phyloP scores from a whole-genome alignment of 2,113 vertebrate genomes.

The Elgaria multicarinata region DNA sequence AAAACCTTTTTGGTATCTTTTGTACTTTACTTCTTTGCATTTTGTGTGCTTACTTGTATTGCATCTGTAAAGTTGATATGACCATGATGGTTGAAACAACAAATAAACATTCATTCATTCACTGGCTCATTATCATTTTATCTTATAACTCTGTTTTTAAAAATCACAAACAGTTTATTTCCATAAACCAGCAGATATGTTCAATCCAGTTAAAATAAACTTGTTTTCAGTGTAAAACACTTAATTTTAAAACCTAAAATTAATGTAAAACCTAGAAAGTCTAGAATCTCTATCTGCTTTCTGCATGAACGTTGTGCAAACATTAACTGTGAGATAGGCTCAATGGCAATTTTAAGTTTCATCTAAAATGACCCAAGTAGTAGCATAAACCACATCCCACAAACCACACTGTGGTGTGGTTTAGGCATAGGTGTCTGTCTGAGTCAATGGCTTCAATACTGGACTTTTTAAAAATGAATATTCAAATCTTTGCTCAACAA shows the following conservation, averaged over 20 bases:
- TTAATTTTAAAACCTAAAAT: too few relatives aligned
- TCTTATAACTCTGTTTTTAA: neutral
- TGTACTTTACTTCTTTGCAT: too few relatives aligned
- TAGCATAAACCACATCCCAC: neutral
- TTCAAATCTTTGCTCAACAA: neutral
- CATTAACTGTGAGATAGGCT: neutral
- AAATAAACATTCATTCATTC: too few relatives aligned
- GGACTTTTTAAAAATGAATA: neutral
- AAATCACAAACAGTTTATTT: neutral
- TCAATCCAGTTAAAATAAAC: neutral
- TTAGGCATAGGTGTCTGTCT: neutral
- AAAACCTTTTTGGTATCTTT: too few relatives aligned
- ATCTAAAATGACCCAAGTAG: neutral
- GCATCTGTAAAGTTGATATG: too few relatives aligned
- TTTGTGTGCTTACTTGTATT: too few relatives aligned
- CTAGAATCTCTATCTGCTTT: neutral
- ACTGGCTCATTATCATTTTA: neutral
- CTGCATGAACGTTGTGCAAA: neutral
- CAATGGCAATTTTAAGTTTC: neutral
- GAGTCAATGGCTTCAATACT: neutral
- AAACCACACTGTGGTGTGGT: neutral
- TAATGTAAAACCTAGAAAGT: neutral
- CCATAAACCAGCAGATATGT: neutral
- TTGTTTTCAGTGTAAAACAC: neutral
- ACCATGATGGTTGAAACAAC: too few relatives aligned